Percentiles rank a stretch among this genome's conserved stretches.
Evolutionary conservation across 92 coral and sea anemone genomes (phyloP).

Genomic region (Parazoanthus atlanticus): DNA sequence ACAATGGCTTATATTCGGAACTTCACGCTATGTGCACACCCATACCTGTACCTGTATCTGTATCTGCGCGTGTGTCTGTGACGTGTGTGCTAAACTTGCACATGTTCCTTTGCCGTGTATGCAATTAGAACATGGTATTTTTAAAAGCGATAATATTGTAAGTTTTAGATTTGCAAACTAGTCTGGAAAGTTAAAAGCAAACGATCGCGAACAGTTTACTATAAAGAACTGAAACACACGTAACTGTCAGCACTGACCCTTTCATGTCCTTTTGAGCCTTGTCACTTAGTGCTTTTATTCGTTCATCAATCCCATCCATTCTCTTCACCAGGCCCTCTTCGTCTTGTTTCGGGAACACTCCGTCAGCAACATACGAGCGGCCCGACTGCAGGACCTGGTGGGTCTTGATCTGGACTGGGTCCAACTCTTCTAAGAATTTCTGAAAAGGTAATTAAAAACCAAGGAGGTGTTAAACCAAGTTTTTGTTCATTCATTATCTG

Average conservation of each 20-base stretch:
- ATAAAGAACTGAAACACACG: background rate
- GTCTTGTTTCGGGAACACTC: constrained; percentile 65
- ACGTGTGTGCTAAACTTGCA: too few relatives aligned
- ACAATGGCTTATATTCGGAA: too few relatives aligned
- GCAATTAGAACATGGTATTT: too few relatives aligned
- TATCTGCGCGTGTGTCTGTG: too few relatives aligned
- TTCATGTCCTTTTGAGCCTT: constrained; percentile 55
- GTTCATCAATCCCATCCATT: constrained; percentile 69
- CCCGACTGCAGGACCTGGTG: constrained; percentile 65
- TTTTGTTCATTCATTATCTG: too few relatives aligned
- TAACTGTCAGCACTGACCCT: constrained; percentile 42
- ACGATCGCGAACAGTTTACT: too few relatives aligned
- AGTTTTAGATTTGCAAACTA: too few relatives aligned
- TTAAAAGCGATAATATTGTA: too few relatives aligned
- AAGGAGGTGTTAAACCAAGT: too few relatives aligned
- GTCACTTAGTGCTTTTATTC: constrained; percentile 62
- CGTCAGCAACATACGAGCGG: constrained; percentile 62
- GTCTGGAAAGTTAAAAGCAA: background rate
- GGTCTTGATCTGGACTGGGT: constrained; percentile 43
- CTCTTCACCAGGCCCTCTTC: constrained; percentile 68
- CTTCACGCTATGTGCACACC: too few relatives aligned
- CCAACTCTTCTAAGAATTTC: constrained; percentile 66
- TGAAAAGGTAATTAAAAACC: constrained; percentile 28
- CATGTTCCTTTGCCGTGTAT: too few relatives aligned
- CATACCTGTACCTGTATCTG: too few relatives aligned